phyloP scores from a whole-genome alignment of 2,113 vertebrate genomes.

The Archocentrus centrarchus region DNA sequence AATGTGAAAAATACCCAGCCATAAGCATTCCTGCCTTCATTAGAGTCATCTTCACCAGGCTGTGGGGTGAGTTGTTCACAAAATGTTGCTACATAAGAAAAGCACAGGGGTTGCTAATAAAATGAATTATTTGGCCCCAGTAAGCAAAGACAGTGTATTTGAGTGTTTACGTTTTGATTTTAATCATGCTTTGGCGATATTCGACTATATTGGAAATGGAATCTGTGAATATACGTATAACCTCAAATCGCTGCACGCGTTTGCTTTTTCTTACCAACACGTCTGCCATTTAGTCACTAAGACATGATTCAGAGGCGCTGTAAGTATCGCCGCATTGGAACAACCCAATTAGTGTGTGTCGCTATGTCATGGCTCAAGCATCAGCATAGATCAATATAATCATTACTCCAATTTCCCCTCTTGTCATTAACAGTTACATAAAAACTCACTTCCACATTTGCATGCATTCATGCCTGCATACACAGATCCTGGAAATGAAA shows the following conservation, averaged over 20 bases:
- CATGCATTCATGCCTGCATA: conserved; percentile 28
- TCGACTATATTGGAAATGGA: neutral
- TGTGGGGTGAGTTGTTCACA: neutral
- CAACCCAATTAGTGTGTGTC: conserved; percentile 63
- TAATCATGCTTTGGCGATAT: neutral
- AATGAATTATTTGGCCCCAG: neutral
- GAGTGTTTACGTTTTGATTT: neutral
- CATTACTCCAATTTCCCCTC: conserved; percentile 68
- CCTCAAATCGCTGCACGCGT: neutral
- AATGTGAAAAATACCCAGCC: neutral
- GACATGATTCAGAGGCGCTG: conserved; percentile 47
- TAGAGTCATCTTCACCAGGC: neutral
- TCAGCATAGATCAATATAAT: conserved; percentile 67
- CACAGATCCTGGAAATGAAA: conserved; percentile 16
- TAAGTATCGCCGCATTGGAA: conserved; percentile 53
- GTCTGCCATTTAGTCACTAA: conserved; percentile 36
- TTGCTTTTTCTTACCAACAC: neutral
- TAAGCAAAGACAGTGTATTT: neutral
- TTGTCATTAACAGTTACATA: conserved; percentile 50
- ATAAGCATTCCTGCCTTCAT: neutral
- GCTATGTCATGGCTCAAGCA: conserved; percentile 66
- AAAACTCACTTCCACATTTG: conserved; percentile 42
- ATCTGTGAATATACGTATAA: neutral
- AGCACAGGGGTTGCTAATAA: neutral
- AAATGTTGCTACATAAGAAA: neutral